These are phyloP conservation scores for Aspidapion aeneum DNA, from an alignment of 2,888 invertebrate species.

Conservation along the genomic window DNA sequence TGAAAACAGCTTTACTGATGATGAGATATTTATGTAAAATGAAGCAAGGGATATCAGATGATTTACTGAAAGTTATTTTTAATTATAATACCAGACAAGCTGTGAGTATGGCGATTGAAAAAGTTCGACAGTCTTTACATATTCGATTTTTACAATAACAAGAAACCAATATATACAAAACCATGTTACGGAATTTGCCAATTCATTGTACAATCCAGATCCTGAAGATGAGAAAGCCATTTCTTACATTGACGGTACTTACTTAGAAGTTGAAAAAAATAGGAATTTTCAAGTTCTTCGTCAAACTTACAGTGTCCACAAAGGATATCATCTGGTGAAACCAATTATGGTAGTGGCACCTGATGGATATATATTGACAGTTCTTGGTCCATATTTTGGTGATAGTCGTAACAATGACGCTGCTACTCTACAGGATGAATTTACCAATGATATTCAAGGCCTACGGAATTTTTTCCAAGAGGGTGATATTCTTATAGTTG, in stretches of 20 bases:
- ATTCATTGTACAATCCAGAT: not conserved
- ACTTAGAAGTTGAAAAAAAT: constrained; percentile 10
- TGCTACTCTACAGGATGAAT: not conserved
- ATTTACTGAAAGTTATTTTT: constrained; percentile 7
- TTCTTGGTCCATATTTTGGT: not conserved
- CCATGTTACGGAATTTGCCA: not conserved
- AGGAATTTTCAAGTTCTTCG: constrained; percentile 10
- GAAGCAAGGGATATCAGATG: constrained; percentile 4
- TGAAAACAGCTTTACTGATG: not conserved
- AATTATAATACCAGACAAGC: constrained; percentile 2
- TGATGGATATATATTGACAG: not conserved
- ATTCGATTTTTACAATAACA: constrained; percentile 5
- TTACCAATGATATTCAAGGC: not conserved
- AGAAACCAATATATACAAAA: not conserved
- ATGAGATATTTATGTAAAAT: not conserved
- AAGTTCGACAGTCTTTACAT: constrained; percentile 1
- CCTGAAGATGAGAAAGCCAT: not conserved
- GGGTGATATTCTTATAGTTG: not conserved
- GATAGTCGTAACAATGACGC: not conserved
- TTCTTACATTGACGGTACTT: constrained; percentile 6
- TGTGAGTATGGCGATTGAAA: constrained; percentile 9
- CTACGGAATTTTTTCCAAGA: not conserved
- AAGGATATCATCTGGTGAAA: constrained; percentile 5
- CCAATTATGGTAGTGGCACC: not conserved
- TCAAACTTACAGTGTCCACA: constrained; percentile 4